These are phyloP conservation scores for Diplazon laetatorius DNA, from an alignment of 2,888 invertebrate genomes.

Conservation along the genomic window DNA sequence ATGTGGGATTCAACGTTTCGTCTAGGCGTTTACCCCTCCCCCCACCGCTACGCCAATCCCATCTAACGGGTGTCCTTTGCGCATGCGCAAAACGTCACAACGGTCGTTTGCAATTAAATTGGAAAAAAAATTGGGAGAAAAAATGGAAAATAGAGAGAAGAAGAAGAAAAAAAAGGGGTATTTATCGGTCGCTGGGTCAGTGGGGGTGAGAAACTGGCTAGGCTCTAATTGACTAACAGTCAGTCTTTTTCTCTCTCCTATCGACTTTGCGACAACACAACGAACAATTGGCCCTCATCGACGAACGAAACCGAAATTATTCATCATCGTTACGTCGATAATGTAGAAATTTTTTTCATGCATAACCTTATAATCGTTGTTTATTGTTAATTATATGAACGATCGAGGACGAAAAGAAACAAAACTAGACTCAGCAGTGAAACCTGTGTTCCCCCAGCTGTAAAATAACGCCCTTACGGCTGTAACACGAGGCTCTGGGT, in stretches of 20 bases:
- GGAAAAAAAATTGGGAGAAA: too few relatives aligned
- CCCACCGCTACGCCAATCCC: too few relatives aligned
- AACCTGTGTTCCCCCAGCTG: conserved; percentile 81
- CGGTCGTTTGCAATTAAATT: too few relatives aligned
- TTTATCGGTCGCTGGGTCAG: conserved; percentile 77
- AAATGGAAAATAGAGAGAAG: background rate
- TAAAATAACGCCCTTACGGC: conserved; percentile 59
- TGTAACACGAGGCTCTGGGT: conserved; percentile 79
- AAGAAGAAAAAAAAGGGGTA: background rate
- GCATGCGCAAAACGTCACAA: background rate
- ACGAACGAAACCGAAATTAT: conserved; percentile 1
- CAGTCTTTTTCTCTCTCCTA: conserved; percentile 93
- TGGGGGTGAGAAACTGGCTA: conserved; percentile 88
- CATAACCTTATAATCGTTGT: background rate
- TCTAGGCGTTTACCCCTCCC: too few relatives aligned
- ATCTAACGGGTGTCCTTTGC: too few relatives aligned
- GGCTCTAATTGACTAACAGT: conserved; percentile 85
- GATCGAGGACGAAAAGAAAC: conserved; percentile 27
- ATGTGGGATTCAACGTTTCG: too few relatives aligned
- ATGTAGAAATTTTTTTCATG: background rate
- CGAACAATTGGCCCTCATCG: conserved; percentile 64
- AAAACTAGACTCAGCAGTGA: conserved; percentile 81
- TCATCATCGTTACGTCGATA: too few relatives aligned
- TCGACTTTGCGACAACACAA: conserved; percentile 84
- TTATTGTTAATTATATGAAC: conserved; percentile 3